These are phyloP conservation scores for Stigmatopora argus DNA, from an alignment of 2,113 vertebrate species.

Conservation along the genomic window DNA sequence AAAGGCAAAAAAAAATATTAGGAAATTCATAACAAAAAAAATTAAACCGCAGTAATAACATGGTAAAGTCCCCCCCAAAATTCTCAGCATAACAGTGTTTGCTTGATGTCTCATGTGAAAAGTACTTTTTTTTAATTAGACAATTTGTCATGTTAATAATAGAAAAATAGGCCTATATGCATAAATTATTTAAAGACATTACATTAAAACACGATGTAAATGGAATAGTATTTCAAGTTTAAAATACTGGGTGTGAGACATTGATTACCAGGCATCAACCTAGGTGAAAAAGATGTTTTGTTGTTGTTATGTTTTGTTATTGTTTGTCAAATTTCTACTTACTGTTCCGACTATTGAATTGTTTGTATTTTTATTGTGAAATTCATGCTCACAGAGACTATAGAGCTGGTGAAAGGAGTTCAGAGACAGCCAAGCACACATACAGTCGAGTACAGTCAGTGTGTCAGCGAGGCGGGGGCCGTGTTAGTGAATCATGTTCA, in stretches of 20 bases:
- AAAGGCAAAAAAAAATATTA: neutral
- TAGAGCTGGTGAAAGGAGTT: neutral
- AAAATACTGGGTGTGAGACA: too few relatives aligned
- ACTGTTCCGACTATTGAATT: too few relatives aligned
- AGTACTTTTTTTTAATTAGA: neutral
- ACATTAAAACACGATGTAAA: too few relatives aligned
- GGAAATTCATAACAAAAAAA: neutral
- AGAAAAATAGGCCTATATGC: neutral
- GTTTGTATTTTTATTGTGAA: neutral
- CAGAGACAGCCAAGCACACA: neutral
- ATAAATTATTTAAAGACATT: too few relatives aligned
- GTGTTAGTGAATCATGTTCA: slow-evolving; percentile 71
- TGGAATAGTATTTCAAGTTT: too few relatives aligned
- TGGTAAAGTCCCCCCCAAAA: neutral
- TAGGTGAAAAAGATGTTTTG: too few relatives aligned
- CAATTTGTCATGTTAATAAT: neutral
- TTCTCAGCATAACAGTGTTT: neutral
- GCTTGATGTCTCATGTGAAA: neutral
- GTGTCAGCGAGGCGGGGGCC: slow-evolving; percentile 17
- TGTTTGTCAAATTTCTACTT: too few relatives aligned
- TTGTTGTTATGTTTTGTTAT: too few relatives aligned
- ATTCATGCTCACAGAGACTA: slow-evolving; percentile 1
- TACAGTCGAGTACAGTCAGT: neutral
- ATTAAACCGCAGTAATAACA: neutral
- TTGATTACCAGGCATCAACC: too few relatives aligned